A percentile compares a stretch with the other conserved stretches of the same genome.
Conservation (phyloP, 2,113 vertebrate genomes). For the Gnathonemus echidnorhynchus region DNA sequence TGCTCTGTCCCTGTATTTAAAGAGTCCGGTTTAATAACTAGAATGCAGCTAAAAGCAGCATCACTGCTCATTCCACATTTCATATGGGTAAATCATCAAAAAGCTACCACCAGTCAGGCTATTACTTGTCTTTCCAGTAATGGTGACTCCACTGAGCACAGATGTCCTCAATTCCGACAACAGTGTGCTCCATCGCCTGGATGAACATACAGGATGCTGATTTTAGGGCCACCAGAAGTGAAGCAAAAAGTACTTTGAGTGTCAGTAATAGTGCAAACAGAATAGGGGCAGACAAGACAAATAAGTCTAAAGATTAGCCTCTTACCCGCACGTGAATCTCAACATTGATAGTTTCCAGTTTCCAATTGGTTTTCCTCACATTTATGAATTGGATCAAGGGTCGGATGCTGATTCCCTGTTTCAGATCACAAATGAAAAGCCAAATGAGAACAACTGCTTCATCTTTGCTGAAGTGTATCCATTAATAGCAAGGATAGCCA, state of each 20-base stretch:
- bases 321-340: slow-evolving; percentile 88
- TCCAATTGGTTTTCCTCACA: slow-evolving; percentile 83
- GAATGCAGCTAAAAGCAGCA: not conserved
- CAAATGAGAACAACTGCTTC: not conserved
- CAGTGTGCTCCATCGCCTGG: slow-evolving; percentile 88
- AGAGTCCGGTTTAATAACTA: not conserved
- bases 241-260: not conserved
- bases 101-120: not conserved
- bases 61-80: not conserved
- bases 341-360: slow-evolving; percentile 78
- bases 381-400: slow-evolving; percentile 87
- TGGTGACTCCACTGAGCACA: slow-evolving; percentile 96
- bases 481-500: not conserved
- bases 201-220: slow-evolving; percentile 24
- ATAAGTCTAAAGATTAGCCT: not conserved
- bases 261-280: not conserved
- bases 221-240: not conserved
- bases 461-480: not conserved
- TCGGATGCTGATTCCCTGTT: slow-evolving; percentile 87
- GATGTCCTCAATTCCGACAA: slow-evolving; percentile 90
- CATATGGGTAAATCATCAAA: not conserved
- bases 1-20: not conserved
- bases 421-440: not conserved
- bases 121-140: slow-evolving; percentile 97
- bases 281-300: not conserved